Percentiles rank a stretch among this genome's conserved stretches.
These are phyloP conservation scores for Amblyopsis hoosieri DNA, from an alignment of 2,797 vertebrate species.

Conservation along the genomic window DNA sequence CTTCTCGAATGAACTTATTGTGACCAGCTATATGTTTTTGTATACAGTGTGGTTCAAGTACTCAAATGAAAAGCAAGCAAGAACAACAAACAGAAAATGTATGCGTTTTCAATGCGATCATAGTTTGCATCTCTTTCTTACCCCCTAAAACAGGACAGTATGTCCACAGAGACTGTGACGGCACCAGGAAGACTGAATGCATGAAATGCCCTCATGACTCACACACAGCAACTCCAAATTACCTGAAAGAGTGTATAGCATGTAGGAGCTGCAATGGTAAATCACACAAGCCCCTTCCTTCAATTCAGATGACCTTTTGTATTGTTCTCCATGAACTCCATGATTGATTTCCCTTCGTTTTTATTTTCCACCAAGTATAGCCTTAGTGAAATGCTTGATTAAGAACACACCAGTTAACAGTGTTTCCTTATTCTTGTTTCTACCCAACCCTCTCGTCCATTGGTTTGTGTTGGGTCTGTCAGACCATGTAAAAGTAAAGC, in stretches of 20 bases:
- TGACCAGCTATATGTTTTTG: neutral
- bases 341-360: no score
- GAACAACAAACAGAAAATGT: neutral
- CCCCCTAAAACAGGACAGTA: conserved; percentile 44
- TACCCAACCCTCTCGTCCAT: no score
- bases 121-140: neutral
- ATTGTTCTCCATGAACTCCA: no score
- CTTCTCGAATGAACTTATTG: neutral
- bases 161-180: conserved; percentile 12
- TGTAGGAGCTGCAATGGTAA: conserved; percentile 61
- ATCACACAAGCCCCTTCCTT: conserved; percentile 22
- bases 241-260: rapidly evolving
- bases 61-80: neutral
- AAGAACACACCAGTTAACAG: no score
- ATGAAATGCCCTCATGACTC: neutral
- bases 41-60: neutral
- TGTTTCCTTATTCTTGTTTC: no score
- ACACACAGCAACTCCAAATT: conserved; percentile 45
- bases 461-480: no score
- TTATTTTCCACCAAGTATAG: no score
- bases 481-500: rapidly evolving
- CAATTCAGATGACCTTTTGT: neutral
- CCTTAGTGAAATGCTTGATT: no score
- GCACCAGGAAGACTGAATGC: neutral
- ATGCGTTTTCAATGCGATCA: neutral